phyloP scores from a whole-genome alignment of 2,797 vertebrate genomes.

The Lagodon rhomboides region DNA sequence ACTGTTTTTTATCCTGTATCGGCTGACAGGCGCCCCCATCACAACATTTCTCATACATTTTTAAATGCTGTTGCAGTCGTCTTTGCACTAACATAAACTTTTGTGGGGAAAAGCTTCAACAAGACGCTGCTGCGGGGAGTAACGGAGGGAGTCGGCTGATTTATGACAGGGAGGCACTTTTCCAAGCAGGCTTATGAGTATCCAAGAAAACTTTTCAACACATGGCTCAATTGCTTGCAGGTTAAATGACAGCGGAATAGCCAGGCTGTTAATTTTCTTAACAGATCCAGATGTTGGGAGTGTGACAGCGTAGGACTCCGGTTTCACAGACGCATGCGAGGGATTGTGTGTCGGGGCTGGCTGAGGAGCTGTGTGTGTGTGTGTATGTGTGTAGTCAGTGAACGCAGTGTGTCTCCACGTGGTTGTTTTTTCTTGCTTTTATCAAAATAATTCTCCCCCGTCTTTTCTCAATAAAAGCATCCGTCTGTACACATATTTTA shows the following conservation, averaged over 20 bases:
- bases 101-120: conserved; percentile 53
- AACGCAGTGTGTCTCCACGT: neutral
- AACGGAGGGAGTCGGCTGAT: conserved; percentile 62
- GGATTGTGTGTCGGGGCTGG: conserved; percentile 47
- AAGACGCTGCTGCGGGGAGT: conserved; percentile 33
- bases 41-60: conserved; percentile 18
- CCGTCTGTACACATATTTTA: conserved; percentile 10
- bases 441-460: neutral
- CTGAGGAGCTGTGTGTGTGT: conserved; percentile 32
- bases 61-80: conserved; percentile 47
- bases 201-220: conserved; percentile 81
- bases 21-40: conserved; percentile 18
- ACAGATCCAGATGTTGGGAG: conserved; percentile 83
- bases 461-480: conserved; percentile 27
- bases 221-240: conserved; percentile 79
- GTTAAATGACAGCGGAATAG: conserved; percentile 80
- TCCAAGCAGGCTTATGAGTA: conserved; percentile 57
- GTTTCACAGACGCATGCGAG: conserved; percentile 62
- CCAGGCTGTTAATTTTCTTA: conserved; percentile 74
- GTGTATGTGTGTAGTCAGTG: conserved; percentile 10
- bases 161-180: conserved; percentile 65
- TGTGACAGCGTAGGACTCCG: conserved; percentile 63
- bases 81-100: conserved; percentile 56
- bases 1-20: conserved; percentile 2
- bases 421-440: conserved; percentile 26